These are phyloP conservation scores for Erynnis tages DNA, from an alignment of 2,888 invertebrate genomes.

Conservation along the genomic window DNA sequence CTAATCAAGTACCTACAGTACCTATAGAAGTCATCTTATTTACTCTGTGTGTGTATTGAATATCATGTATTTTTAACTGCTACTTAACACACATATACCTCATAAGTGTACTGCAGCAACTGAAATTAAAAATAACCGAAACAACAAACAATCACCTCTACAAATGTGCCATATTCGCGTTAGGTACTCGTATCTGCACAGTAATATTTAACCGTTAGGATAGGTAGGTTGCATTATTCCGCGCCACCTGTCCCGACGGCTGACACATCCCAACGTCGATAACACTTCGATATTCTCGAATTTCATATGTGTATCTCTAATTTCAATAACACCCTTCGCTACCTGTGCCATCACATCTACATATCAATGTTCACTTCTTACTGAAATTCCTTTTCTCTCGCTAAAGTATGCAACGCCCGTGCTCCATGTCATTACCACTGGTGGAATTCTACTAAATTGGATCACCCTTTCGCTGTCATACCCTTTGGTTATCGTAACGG, in stretches of 20 bases:
- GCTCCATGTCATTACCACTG: constrained; percentile 75
- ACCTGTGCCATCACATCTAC: constrained; percentile 77
- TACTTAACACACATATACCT: no score
- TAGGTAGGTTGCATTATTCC: constrained; percentile 27
- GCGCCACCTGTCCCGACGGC: constrained; percentile 31
- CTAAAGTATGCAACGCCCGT: constrained; percentile 77
- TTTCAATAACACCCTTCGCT: constrained; percentile 76
- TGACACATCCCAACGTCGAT: constrained; percentile 31
- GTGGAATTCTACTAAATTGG: constrained; percentile 74
- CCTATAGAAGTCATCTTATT: no score
- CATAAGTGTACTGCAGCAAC: no score
- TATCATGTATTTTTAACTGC: no score
- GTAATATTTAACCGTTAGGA: constrained; percentile 15
- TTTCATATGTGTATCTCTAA: constrained; percentile 74
- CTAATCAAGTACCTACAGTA: no score
- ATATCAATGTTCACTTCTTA: constrained; percentile 76
- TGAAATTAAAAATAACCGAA: neutral
- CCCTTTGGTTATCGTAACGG: constrained; percentile 78
- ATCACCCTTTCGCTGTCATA: constrained; percentile 75
- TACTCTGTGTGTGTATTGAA: no score
- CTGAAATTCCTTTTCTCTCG: constrained; percentile 73
- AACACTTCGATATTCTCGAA: constrained; percentile 46
- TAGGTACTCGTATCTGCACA: no score
- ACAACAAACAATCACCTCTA: neutral
- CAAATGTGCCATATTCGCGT: neutral